Percentiles rank a stretch among this genome's conserved stretches.
phyloP scores from a whole-genome alignment of 2,888 invertebrate species.

The Frankliniella fusca region DNA sequence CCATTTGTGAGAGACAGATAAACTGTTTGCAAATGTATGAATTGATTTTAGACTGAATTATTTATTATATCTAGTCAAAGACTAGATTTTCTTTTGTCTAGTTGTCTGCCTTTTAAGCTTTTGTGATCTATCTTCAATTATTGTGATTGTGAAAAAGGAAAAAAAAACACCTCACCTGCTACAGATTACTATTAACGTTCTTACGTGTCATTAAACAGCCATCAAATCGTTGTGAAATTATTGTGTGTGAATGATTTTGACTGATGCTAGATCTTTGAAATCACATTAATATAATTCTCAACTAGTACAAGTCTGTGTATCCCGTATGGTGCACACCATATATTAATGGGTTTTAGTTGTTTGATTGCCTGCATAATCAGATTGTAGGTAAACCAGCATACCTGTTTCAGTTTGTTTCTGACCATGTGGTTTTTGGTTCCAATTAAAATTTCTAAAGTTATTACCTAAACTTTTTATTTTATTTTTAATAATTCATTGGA shows the following conservation, averaged over 20 bases:
- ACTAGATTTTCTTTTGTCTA: conserved; percentile 23
- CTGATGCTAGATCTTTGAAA: conserved; percentile 7
- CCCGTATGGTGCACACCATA: neutral
- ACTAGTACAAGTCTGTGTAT: neutral
- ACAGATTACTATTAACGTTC: neutral
- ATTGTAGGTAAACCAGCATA: neutral
- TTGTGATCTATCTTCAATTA: conserved; percentile 21
- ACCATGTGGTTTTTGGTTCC: neutral
- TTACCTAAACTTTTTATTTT: neutral
- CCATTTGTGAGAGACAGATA: conserved; percentile 2
- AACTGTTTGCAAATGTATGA: conserved; percentile 11
- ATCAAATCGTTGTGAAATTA: neutral
- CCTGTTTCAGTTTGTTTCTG: neutral
- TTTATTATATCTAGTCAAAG: conserved; percentile 25
- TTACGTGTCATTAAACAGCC: conserved; percentile 2
- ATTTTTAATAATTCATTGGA: neutral
- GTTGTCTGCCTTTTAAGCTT: conserved; percentile 24
- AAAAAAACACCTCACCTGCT: conserved; percentile 13
- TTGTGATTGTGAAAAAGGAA: neutral
- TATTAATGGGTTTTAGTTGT: neutral
- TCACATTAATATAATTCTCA: neutral
- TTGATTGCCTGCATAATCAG: neutral
- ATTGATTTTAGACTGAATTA: conserved; percentile 27
- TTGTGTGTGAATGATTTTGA: neutral
- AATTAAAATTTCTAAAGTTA: neutral